phyloP scores from a whole-genome alignment of 37 sponge, comb jelly and placozoan genomes.

The Beroe ovata region DNA sequence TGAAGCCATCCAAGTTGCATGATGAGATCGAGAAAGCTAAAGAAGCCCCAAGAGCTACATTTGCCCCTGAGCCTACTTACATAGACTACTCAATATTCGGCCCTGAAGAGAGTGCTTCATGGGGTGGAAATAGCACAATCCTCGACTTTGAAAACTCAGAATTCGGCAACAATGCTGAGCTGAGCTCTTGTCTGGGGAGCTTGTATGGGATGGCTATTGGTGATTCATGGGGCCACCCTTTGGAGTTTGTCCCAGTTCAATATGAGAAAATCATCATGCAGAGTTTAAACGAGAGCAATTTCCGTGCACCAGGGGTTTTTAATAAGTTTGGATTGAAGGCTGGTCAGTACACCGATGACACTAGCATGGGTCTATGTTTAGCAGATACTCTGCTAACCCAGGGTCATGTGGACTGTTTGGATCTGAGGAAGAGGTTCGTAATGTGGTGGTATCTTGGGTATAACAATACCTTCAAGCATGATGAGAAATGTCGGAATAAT shows the following conservation, averaged over 20 bases:
- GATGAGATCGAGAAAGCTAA: neutral
- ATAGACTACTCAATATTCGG: slow-evolving; percentile 46
- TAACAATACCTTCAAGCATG: slow-evolving; percentile 45
- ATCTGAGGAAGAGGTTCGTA: slow-evolving; percentile 48
- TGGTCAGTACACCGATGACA: slow-evolving; percentile 54
- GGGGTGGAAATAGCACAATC: slow-evolving; percentile 41
- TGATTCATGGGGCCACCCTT: slow-evolving; percentile 46
- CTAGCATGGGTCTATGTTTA: slow-evolving; percentile 56
- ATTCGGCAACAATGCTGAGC: neutral
- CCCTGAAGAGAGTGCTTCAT: neutral
- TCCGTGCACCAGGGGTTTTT: slow-evolving; percentile 46
- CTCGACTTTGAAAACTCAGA: slow-evolving; percentile 3
- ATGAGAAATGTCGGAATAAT: neutral
- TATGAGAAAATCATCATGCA: slow-evolving; percentile 17
- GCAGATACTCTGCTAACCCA: slow-evolving; percentile 7
- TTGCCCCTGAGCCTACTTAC: slow-evolving; percentile 46
- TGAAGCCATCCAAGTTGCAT: neutral
- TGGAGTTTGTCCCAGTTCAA: slow-evolving; percentile 62
- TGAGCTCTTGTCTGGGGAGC: neutral
- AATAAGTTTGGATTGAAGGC: slow-evolving; percentile 55
- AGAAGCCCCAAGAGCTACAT: slow-evolving; percentile 20
- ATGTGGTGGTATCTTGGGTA: slow-evolving; percentile 66
- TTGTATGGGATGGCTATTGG: slow-evolving; percentile 47
- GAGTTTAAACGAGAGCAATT: slow-evolving; percentile 1
- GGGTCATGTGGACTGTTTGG: slow-evolving; percentile 37